These are phyloP conservation scores for Phrynocephalus vlangalii DNA, from an alignment of 2,797 vertebrate genomes.

Conservation along the genomic window DNA sequence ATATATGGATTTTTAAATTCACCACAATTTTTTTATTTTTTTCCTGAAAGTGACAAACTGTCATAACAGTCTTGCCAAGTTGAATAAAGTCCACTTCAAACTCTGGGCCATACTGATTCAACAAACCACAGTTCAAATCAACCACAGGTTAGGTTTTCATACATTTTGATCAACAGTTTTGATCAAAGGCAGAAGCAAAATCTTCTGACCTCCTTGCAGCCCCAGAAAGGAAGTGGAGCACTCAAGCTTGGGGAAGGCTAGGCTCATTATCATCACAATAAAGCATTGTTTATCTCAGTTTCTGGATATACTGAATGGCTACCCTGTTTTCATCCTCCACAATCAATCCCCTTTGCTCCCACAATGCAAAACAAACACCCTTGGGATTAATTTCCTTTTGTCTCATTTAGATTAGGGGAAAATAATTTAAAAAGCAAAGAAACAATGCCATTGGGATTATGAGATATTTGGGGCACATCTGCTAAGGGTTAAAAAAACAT, in stretches of 20 bases:
- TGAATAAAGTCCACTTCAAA: not conserved
- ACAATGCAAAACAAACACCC: constrained; percentile 53
- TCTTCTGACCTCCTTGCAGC: not conserved
- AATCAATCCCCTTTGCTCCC: constrained; percentile 6
- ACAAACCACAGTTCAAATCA: not conserved
- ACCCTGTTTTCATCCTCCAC: not conserved
- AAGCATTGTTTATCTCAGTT: not conserved
- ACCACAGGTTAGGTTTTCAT: not conserved
- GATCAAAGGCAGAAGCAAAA: not conserved
- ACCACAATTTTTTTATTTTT: not conserved
- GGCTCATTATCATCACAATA: not conserved
- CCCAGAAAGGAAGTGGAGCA: not conserved
- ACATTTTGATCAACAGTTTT: not conserved
- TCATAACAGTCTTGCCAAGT: not conserved
- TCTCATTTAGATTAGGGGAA: constrained; percentile 61
- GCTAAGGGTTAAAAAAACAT: constrained; percentile 58
- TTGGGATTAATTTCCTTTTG: constrained; percentile 36
- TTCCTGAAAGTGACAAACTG: not conserved
- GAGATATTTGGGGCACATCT: constrained; percentile 72
- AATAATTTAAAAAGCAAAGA: constrained; percentile 47
- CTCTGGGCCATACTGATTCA: not conserved
- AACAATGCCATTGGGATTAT: constrained; percentile 62
- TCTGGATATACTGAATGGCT: not conserved
- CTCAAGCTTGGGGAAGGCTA: not conserved
- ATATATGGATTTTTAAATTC: not conserved